Conservation (phyloP, 2,797 vertebrate species). For the Cyclopterus lumpus region DNA sequence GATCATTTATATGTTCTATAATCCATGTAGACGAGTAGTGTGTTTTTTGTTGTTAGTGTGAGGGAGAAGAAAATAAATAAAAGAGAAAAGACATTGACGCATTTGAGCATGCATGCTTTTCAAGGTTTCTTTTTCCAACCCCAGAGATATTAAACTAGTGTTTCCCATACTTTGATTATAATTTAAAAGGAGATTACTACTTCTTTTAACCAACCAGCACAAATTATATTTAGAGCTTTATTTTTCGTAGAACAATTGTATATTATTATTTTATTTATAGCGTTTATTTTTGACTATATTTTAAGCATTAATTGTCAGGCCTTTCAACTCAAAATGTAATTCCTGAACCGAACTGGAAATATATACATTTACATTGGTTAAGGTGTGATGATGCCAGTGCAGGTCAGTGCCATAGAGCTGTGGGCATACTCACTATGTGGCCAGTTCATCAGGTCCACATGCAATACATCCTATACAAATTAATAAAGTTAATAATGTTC, state of each 20-base stretch:
- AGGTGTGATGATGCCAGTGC: neutral
- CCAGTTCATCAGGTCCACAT: slow-evolving; percentile 1
- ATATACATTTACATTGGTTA: neutral
- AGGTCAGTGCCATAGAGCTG: neutral
- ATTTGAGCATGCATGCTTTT: neutral
- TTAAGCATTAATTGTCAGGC: neutral
- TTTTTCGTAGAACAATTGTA: neutral
- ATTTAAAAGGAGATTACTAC: neutral
- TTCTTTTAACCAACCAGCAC: neutral
- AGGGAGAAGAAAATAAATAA: neutral
- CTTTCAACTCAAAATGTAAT: neutral
- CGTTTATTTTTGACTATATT: neutral
- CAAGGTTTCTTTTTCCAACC: neutral
- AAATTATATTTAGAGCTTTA: neutral
- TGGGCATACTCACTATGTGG: neutral
- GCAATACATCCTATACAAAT: neutral
- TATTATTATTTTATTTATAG: neutral
- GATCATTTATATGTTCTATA: neutral
- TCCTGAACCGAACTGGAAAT: neutral
- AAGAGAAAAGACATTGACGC: neutral
- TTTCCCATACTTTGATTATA: neutral
- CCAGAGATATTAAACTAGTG: neutral
- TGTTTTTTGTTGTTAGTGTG: neutral
- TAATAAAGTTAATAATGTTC: neutral
- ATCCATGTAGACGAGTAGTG: neutral